Conservation (phyloP, 1,140 invertebrate genomes). For the Sinella curviseta region DNA sequence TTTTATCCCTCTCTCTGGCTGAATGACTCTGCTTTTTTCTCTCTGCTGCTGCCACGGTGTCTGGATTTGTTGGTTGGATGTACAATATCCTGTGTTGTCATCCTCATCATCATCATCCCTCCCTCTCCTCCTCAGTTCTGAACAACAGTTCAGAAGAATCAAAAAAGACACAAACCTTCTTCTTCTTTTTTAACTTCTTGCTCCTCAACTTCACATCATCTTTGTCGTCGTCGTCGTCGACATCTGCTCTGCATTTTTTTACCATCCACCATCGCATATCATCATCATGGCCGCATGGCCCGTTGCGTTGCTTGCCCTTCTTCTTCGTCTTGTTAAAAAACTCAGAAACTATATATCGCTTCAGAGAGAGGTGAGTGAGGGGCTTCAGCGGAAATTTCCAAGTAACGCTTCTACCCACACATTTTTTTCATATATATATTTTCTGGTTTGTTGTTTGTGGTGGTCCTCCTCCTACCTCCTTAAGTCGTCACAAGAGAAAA, state of each 20-base stretch:
- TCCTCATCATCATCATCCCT: not conserved
- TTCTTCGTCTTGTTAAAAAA: too few relatives aligned
- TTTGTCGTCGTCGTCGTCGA: not conserved
- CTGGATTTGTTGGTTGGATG: not conserved
- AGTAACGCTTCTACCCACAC: too few relatives aligned
- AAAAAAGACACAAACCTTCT: not conserved
- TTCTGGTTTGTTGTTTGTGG: not conserved
- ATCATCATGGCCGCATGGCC: too few relatives aligned
- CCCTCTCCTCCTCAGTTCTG: not conserved
- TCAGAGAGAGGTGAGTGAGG: too few relatives aligned
- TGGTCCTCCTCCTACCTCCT: too few relatives aligned
- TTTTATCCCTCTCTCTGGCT: slow-evolving; percentile 1
- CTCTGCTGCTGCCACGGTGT: slow-evolving; percentile 2
- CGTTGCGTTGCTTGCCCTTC: too few relatives aligned
- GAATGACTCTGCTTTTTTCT: slow-evolving; percentile 11
- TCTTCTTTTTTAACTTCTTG: not conserved
- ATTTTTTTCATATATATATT: too few relatives aligned
- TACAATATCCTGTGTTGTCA: slow-evolving; percentile 16
- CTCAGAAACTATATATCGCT: too few relatives aligned
- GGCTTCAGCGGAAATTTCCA: too few relatives aligned
- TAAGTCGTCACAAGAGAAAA: not conserved
- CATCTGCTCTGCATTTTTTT: too few relatives aligned
- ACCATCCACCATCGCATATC: too few relatives aligned
- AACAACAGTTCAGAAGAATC: not conserved
- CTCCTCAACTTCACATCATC: not conserved